Evolutionary conservation across 2,888 invertebrate genomes (phyloP), one percentile per base, ranked within the genome.

Genomic region (Augochlorella aurata): DNA sequence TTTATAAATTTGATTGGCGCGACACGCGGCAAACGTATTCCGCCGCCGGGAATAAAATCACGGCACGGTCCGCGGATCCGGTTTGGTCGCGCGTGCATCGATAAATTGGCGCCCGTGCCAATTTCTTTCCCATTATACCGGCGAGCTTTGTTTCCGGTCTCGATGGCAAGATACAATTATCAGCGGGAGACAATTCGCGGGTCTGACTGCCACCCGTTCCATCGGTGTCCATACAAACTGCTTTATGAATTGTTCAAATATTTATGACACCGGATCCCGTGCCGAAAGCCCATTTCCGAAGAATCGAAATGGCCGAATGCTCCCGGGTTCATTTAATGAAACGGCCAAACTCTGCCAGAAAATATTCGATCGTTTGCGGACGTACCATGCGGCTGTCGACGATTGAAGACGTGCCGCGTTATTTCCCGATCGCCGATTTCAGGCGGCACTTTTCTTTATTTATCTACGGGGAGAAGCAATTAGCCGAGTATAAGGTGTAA

Each of bases 241-340:
- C 74, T 50, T 81, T 77, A 52, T 66, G 63, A 18, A 66, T 45
- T 10, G 74, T 82, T 63, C 72, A 77, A 83, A 83, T 83, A 83
- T 83, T 77, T 68, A 68, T 54, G 45, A 38, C 12, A 47, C 44
- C 66, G 65, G 10, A 47, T 21, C 29, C 16, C 3, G 12, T 5
- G 14, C 16, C 50, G 58, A 65, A 77, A 74, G 18, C 38, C 45
- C 50, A 66, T 74, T 82, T 0, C 21, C 54, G 66, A 69, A 77
- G 66, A 68, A 74, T 81, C 67, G 61, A 72, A 77, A 45, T 45
- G 54, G 24, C 16, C 47, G 47, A 49, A 49, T 10, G 47, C 10
- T 49, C 49, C 10, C 24, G 24, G 2, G 14, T 70, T 38, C 71
- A 70, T 81, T 81, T 74, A 74, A 73, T 29, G 63, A 9, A 1